phyloP scores from a whole-genome alignment of 2,797 vertebrate species.

The Pantherophis alleghaniensis region DNA sequence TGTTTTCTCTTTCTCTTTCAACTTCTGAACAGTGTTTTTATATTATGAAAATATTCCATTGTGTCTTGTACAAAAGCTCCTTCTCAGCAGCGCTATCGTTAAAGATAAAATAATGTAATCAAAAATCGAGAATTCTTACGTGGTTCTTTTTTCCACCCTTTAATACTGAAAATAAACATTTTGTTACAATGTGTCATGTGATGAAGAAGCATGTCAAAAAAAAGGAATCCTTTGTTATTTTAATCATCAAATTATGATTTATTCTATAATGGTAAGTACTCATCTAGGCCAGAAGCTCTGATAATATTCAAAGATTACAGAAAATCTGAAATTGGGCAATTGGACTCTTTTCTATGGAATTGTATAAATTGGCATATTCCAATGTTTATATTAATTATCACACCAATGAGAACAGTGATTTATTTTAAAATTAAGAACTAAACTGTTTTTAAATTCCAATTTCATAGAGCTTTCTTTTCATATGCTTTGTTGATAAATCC shows the following conservation, averaged over 20 bases:
- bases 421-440: background rate
- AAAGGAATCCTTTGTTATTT: background rate
- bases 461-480: conserved; percentile 36
- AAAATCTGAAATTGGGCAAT: background rate
- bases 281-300: background rate
- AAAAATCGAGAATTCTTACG: background rate
- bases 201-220: background rate
- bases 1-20: background rate
- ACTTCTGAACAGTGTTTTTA: background rate
- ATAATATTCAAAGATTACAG: background rate
- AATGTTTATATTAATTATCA: background rate
- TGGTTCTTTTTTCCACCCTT: background rate
- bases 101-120: background rate
- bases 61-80: background rate
- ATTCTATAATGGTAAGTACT: conserved; percentile 25
- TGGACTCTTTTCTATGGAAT: background rate
- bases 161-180: background rate
- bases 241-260: background rate
- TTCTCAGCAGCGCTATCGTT: background rate
- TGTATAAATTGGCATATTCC: background rate
- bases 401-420: conserved; percentile 10
- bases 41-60: background rate
- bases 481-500: conserved; percentile 45
- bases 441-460: background rate
- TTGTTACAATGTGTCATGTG: background rate